A percentile compares a stretch with the other conserved stretches of the same genome.
Conservation (phyloP, 2,113 vertebrate genomes). For the Rattus rattus region DNA sequence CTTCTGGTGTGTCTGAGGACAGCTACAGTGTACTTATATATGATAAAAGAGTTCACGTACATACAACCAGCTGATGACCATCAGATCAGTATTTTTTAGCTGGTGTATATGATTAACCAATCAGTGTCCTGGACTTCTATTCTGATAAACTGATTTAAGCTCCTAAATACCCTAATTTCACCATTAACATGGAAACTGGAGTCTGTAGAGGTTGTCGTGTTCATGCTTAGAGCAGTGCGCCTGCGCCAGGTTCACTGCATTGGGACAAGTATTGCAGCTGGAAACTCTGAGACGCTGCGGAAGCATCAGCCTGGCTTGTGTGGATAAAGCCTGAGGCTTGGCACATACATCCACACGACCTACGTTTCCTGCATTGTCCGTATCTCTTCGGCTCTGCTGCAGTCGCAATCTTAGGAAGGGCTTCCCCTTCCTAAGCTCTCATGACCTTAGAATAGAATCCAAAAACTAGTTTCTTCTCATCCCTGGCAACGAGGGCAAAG, state of each 20-base stretch:
- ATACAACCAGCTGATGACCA: background rate
- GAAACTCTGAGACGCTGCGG: background rate
- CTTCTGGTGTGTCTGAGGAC: too few species aligned
- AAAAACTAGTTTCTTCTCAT: background rate
- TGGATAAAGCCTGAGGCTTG: background rate
- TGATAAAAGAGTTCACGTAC: background rate
- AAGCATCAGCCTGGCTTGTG: background rate
- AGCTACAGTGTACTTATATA: too few species aligned
- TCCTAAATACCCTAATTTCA: background rate
- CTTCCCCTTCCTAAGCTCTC: background rate
- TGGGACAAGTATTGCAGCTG: background rate
- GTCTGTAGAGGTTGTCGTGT: background rate
- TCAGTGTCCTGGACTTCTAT: background rate
- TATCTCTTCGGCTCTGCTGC: background rate
- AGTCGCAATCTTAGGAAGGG: background rate
- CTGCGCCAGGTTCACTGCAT: background rate
- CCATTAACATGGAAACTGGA: slow-evolving; percentile 9
- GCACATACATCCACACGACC: background rate
- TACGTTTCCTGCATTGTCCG: background rate
- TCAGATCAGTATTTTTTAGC: background rate
- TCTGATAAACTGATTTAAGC: background rate
- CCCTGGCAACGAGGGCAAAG: background rate
- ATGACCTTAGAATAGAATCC: background rate
- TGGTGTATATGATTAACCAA: background rate
- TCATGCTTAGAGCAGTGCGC: background rate